Evolutionary conservation across 2,888 invertebrate genomes (phyloP), one percentile per base, ranked within the genome.

Genomic region (Gandaritis pyraliata): DNA sequence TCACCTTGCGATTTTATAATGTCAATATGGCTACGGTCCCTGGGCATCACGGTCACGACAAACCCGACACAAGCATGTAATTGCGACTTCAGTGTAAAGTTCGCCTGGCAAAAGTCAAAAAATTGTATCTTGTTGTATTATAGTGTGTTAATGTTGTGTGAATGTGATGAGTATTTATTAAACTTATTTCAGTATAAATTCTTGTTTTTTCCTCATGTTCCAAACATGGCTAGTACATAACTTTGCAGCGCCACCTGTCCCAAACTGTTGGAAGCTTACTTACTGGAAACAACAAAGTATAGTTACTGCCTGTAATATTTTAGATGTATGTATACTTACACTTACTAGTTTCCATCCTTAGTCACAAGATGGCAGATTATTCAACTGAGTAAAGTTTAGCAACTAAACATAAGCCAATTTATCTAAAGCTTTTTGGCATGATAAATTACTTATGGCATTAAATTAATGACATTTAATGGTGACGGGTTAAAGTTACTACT

Each of bases 121-220:
- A n/a, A 76, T 73, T 83, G 81, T 83, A 87, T 86, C 77, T 87
- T 84, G 83, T 82, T 90, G 88, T 90, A 89, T 78, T 80, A 88
- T 89, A 90, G 80, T 74, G 87, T 86, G 86, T 78, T 77, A 78
- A 75, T 81, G 78, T 72, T 65, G 81, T 82, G 86, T 87, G 86
- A 82, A 83, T 85, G 90, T 88, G 87, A 72, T 75, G 72, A 85
- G 51, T 83, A 78, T 87, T 86, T 89, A 89, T 88, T 90, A 86
- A 86, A 87, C 75, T 77, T 82, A 81, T 81, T 82, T 81, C 74
- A 59, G 18, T 52, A 56, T 16, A n/a, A 39, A 48, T 39, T 33
- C 10, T n/a, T 23, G n/a, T 10, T 23, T 23, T 23, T 23, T 6
- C 3, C 23, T 1, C n/a, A n/a, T n/a, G n/a, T 41, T 15, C 15